Evolutionary conservation across 2,113 vertebrate species (phyloP).

Genomic region (Callithrix jacchus): DNA sequence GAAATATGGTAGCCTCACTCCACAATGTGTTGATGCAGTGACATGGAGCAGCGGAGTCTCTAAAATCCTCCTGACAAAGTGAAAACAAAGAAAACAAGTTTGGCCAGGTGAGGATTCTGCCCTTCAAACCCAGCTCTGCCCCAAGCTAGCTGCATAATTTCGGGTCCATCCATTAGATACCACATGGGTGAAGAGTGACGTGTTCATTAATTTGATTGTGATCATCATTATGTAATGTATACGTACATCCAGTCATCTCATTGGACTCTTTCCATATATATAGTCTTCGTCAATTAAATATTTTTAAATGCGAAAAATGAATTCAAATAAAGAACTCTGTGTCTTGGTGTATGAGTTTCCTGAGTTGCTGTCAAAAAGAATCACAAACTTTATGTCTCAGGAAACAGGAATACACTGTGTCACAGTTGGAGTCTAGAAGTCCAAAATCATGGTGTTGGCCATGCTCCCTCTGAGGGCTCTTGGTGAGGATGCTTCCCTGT

Average conservation of each 20-base stretch:
- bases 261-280: no score
- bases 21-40: rapidly evolving
- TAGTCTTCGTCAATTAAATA: not conserved
- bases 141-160: rapidly evolving
- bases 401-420: not conserved
- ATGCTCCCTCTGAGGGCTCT: rapidly evolving
- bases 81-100: not conserved
- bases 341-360: not conserved
- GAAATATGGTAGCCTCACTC: not conserved
- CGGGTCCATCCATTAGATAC: rapidly evolving
- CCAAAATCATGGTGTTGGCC: not conserved
- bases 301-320: not conserved
- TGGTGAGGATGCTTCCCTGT: rapidly evolving
- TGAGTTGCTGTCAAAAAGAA: not conserved
- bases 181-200: not conserved
- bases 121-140: not conserved
- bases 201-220: not conserved
- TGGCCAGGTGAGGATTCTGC: rapidly evolving
- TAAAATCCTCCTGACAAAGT: rapidly evolving
- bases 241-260: no score
- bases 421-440: not conserved
- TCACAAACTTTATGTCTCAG: not conserved
- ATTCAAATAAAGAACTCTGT: not conserved
- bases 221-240: no score
- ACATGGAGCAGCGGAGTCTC: rapidly evolving